Evolutionary conservation across 2,888 invertebrate species (phyloP).

Genomic region (Stenodera caucasica): DNA sequence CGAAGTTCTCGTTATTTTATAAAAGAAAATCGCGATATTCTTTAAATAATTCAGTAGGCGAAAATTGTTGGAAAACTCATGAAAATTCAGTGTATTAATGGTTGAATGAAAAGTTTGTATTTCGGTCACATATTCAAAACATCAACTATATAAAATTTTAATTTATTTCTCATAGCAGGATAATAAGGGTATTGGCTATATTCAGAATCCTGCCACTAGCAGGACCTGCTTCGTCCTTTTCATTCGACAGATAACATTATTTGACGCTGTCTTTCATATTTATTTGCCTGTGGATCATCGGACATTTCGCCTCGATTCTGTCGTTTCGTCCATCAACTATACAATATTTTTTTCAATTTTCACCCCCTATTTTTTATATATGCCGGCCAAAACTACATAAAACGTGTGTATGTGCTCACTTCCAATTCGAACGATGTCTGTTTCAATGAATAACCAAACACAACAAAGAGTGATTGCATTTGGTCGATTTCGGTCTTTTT

Average conservation of each 20-base stretch:
- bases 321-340: background rate
- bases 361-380: too few species aligned
- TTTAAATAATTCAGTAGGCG: background rate
- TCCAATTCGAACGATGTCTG: constrained; percentile 46
- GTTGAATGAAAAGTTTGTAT: too few species aligned
- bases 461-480: constrained; percentile 45
- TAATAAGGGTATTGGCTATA: background rate
- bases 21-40: background rate
- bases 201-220: background rate
- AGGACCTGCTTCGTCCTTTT: background rate
- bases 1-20: background rate
- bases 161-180: too few species aligned
- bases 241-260: background rate
- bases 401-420: constrained; percentile 28
- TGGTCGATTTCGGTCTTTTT: constrained; percentile 9
- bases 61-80: background rate
- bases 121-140: too few species aligned
- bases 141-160: too few species aligned
- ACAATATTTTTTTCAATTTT: background rate
- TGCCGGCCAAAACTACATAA: background rate
- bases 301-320: background rate
- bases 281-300: background rate
- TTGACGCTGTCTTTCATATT: background rate
- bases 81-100: too few species aligned
- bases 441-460: constrained; percentile 42